A percentile compares a stretch with the other conserved stretches of the same genome.
These are phyloP conservation scores for Melanerpes aurifrons DNA, from an alignment of 2,113 vertebrate genomes.

Conservation along the genomic window DNA sequence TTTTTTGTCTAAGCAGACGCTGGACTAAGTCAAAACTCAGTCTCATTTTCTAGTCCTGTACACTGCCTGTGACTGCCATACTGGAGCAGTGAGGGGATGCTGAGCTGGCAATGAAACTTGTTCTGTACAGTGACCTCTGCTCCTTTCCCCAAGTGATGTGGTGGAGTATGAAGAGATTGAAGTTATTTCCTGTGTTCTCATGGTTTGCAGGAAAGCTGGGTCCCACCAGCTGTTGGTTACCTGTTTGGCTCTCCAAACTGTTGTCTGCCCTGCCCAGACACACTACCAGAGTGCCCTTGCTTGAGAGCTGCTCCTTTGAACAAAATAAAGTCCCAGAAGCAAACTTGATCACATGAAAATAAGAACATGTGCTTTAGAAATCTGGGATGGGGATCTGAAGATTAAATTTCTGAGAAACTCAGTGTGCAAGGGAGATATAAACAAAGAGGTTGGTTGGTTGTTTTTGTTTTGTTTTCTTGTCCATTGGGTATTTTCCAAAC, in stretches of 20 bases:
- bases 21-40: background rate
- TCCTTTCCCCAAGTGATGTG: background rate
- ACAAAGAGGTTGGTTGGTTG: background rate
- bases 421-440: background rate
- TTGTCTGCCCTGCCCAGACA: background rate
- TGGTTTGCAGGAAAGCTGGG: background rate
- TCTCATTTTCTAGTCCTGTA: background rate
- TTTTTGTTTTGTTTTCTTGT: background rate
- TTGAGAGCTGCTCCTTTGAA: background rate
- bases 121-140: background rate
- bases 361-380: background rate
- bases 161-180: background rate
- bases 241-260: background rate
- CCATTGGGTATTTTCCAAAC: background rate
- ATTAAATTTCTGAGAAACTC: background rate
- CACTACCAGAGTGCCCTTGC: fast-evolving
- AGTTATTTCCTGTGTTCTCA: fast-evolving
- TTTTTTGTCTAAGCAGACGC: background rate
- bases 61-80: background rate
- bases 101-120: background rate
- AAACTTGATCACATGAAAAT: background rate
- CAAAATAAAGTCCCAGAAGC: background rate
- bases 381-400: background rate
- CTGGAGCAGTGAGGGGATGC: background rate
- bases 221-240: background rate